phyloP scores from a whole-genome alignment of 2,888 invertebrate species.

The Corbicula japonica region DNA sequence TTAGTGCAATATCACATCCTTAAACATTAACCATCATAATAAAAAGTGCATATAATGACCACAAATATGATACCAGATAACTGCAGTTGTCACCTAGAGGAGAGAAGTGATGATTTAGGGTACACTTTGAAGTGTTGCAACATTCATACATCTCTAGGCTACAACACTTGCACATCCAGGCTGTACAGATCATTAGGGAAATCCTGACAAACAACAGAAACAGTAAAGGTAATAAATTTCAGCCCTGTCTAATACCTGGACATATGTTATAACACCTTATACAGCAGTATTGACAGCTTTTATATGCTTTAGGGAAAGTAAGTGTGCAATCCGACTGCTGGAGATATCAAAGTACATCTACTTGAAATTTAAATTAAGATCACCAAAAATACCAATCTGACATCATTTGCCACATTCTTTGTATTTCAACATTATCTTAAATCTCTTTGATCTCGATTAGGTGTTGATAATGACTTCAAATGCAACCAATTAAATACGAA shows the following conservation, averaged over 20 bases:
- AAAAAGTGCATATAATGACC: constrained; percentile 21
- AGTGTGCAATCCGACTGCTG: no score
- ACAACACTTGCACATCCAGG: constrained; percentile 9
- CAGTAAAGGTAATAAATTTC: constrained; percentile 14
- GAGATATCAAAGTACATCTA: no score
- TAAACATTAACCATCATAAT: constrained; percentile 25
- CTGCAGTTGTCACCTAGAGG: constrained; percentile 30
- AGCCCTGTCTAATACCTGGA: constrained; percentile 19
- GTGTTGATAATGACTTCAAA: no score
- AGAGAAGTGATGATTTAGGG: constrained; percentile 22
- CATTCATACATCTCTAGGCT: constrained; percentile 28
- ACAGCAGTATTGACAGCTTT: not conserved
- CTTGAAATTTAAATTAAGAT: no score
- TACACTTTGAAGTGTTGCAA: constrained; percentile 37
- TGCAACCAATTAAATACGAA: no score
- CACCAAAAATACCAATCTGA: no score
- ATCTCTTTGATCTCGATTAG: no score
- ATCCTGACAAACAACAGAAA: constrained; percentile 3
- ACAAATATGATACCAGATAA: constrained; percentile 37
- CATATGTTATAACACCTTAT: constrained; percentile 7
- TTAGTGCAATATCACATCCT: constrained; percentile 16
- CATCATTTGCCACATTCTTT: no score
- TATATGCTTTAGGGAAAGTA: not conserved
- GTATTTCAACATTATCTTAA: no score
- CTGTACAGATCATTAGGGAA: not conserved